Evolutionary conservation across 2,113 vertebrate species (phyloP).

Genomic region (Sarotherodon lohbergeri): DNA sequence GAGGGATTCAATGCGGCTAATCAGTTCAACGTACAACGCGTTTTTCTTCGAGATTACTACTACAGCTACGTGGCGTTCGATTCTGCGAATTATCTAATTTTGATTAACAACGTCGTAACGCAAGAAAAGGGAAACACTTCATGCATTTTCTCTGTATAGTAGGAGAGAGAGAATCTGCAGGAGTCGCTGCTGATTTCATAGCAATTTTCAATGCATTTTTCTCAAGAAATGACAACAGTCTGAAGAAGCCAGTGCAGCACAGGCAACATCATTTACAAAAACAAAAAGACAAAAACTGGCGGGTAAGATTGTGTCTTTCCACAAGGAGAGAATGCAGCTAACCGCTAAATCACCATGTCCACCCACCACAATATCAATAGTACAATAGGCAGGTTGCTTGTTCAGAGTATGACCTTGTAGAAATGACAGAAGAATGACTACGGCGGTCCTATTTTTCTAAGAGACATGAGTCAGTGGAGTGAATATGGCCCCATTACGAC

Average conservation of each 20-base stretch:
- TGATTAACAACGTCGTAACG: background rate
- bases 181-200: background rate
- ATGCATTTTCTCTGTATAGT: background rate
- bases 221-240: background rate
- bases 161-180: background rate
- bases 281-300: background rate
- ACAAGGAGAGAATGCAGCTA: background rate
- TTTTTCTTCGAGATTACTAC: constrained; percentile 20
- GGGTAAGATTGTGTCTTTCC: background rate
- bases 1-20: constrained; percentile 55
- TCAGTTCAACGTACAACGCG: constrained; percentile 22
- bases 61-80: background rate
- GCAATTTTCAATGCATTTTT: background rate
- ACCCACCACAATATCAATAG: background rate
- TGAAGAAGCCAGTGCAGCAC: background rate
- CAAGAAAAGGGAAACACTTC: background rate
- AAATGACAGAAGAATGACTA: constrained; percentile 30
- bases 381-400: background rate
- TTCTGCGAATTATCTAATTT: background rate
- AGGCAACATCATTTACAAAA: background rate
- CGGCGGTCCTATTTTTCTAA: constrained; percentile 1
- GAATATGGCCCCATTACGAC: constrained; percentile 42
- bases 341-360: background rate
- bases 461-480: constrained; percentile 9
- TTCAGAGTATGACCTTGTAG: background rate